Percentiles rank a stretch among this genome's conserved stretches.
Conservation (phyloP, 2,888 invertebrate genomes). For the Physocephala rufipes region DNA sequence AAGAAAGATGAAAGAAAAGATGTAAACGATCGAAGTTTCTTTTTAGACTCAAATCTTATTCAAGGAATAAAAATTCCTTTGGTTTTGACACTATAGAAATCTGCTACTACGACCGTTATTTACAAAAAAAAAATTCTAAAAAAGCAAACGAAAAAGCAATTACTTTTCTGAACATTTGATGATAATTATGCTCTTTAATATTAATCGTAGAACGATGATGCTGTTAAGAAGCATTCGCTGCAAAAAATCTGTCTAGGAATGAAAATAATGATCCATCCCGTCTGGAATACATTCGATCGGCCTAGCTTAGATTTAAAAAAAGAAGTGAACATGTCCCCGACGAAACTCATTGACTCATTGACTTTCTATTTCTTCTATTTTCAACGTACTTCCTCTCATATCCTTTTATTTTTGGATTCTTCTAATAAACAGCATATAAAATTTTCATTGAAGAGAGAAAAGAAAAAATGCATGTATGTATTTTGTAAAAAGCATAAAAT, state of each 20-base stretch:
- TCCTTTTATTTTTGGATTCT: no score
- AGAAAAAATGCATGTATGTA: neutral
- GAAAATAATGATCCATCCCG: neutral
- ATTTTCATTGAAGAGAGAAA: neutral
- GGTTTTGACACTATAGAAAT: no score
- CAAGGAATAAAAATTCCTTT: no score
- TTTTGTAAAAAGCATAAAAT: constrained; percentile 25
- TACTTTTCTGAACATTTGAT: no score
- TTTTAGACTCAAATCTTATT: neutral
- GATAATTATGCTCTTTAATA: no score
- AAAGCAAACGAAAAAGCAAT: no score
- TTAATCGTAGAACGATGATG: no score
- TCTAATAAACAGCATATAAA: neutral
- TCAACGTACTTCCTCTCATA: neutral
- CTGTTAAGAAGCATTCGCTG: no score
- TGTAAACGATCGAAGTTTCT: neutral
- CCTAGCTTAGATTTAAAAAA: neutral
- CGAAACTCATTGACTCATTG: neutral
- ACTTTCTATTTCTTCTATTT: neutral
- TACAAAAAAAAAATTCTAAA: no score
- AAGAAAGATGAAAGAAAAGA: neutral
- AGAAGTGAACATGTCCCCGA: neutral
- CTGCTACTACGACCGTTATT: no score
- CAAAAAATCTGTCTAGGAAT: neutral
- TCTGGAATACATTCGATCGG: constrained; percentile 24